Conservation (phyloP, 1,140 invertebrate genomes). For the Phymastichus coffea region DNA sequence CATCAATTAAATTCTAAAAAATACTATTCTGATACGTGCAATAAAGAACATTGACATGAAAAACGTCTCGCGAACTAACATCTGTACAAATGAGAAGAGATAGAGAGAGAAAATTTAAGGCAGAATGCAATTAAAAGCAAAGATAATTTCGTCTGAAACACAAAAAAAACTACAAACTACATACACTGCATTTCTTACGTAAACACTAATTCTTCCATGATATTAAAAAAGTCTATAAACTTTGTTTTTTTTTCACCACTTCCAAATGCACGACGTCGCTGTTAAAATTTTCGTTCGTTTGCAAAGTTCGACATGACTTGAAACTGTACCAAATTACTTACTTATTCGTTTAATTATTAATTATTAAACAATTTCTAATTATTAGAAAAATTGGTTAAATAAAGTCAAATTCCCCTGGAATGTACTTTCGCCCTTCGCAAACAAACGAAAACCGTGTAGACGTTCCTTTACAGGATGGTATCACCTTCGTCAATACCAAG, state of each 20-base stretch:
- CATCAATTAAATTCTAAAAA: slow-evolving; percentile 14
- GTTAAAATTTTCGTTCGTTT: no score
- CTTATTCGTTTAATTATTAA: neutral
- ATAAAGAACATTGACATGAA: no score
- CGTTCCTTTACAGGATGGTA: slow-evolving; percentile 48
- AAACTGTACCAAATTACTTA: neutral
- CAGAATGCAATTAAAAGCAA: neutral
- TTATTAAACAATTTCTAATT: neutral
- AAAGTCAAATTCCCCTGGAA: no score
- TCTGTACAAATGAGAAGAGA: slow-evolving; percentile 9
- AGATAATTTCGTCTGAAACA: neutral
- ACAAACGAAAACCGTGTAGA: no score
- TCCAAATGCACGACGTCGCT: no score
- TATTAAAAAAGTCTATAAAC: no score
- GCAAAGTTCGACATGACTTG: no score
- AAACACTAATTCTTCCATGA: no score
- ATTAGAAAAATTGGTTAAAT: neutral
- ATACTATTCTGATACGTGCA: neutral
- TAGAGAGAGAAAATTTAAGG: neutral
- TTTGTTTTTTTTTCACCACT: no score
- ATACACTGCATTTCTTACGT: neutral
- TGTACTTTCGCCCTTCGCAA: no score
- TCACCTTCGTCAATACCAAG: slow-evolving; percentile 56
- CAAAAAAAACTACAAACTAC: neutral
- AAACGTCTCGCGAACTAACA: neutral